phyloP scores from a whole-genome alignment of 2,113 vertebrate genomes.

The Megalops atlanticus region DNA sequence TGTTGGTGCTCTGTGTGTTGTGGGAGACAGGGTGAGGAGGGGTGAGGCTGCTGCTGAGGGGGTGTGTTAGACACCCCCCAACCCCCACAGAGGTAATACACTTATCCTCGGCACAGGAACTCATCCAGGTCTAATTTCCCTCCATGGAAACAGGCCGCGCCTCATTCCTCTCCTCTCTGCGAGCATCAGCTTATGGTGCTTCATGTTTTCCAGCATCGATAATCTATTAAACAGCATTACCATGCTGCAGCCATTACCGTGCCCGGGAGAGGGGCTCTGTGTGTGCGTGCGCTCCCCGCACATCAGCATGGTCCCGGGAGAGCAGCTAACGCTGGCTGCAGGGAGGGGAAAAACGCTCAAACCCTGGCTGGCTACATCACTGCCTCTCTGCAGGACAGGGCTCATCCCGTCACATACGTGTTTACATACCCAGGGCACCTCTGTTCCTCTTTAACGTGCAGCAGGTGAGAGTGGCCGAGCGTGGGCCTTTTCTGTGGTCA shows the following conservation, averaged over 20 bases:
- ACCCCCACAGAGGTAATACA: constrained; percentile 41
- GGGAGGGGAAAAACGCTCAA: not conserved
- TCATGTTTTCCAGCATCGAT: not conserved
- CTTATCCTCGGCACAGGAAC: constrained; percentile 42
- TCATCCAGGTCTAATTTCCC: constrained; percentile 33
- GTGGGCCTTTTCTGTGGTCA: not conserved
- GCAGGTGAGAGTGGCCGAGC: too few relatives aligned
- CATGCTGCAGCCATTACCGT: not conserved
- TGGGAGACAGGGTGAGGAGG: constrained; percentile 12
- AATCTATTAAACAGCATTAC: not conserved
- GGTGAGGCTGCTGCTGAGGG: not conserved
- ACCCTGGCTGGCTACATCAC: not conserved
- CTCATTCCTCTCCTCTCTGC: not conserved
- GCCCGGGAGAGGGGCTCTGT: not conserved
- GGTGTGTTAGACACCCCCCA: not conserved
- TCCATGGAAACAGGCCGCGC: constrained; percentile 19
- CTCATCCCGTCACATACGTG: not conserved
- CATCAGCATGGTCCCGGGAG: not conserved
- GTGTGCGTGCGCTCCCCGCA: not conserved
- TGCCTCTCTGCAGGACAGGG: not conserved
- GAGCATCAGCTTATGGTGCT: not conserved
- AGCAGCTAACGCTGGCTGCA: not conserved
- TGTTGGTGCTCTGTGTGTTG: not conserved
- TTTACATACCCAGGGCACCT: too few relatives aligned
- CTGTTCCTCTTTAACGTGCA: too few relatives aligned